Evolutionary conservation across 2,888 invertebrate genomes (phyloP), one percentile per base, ranked within the genome.

Genomic region (Acleris laterana): DNA sequence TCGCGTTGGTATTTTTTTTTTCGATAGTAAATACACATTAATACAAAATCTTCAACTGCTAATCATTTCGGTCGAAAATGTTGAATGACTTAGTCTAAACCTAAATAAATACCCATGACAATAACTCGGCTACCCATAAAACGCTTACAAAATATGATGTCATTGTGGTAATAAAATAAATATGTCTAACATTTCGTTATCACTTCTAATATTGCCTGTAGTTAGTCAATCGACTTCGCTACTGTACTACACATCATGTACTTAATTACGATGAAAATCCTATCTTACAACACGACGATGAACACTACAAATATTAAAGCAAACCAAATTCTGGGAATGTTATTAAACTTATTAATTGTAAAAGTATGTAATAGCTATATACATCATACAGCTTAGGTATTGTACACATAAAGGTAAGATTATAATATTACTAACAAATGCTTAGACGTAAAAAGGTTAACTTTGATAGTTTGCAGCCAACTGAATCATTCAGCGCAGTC

Each of bases 271-370:
- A 70, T 55, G 5, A 72, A 72, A 71, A 76, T 62, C 63, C 75
- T 74, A 72, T 68, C 71, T 74, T 73, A 74, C 68, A 68, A 71
- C 68, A 72, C 74, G 76, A 80, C 25, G 55, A 48, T 59, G 49
- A 75, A 79, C 73, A 79, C 82, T 84, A 86, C 80, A 72, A 77
- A 81, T 80, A 82, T 83, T 85, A 86, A 88, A 88, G 87, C 87
- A 85, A 89, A 83, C 80, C 80, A 80, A 83, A 88, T 87, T 89
- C 87, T 85, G 82, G 85, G 88, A 90, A 90, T 88, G 89, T 85
- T 75, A 62, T 52, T 65, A 69, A 70, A 74, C 79, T 85, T 75
- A 62, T 52, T 65, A 69, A 70, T 74, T 80, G 75, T 80, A 79
- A 76, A 81, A 38, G 13, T 38, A 38, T 79, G 77, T 76, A 75